Evolutionary conservation across 2,888 invertebrate genomes (phyloP).

Genomic region (Nomada goodeniana): DNA sequence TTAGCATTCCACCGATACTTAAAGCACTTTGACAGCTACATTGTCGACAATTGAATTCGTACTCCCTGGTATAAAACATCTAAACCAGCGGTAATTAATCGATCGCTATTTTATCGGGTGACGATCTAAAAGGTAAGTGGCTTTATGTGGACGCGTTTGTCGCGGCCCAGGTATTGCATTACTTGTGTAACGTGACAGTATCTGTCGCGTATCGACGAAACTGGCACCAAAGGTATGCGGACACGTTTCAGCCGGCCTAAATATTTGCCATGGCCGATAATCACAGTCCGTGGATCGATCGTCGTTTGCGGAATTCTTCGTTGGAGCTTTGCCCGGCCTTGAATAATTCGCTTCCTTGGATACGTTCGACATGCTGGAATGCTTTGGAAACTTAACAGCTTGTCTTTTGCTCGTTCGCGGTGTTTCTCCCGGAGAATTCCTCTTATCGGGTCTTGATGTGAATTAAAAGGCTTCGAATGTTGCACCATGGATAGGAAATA

Average conservation of each 20-base stretch:
- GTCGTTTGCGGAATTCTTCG: slow-evolving; percentile 58
- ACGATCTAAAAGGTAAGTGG: slow-evolving; percentile 29
- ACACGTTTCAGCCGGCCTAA: slow-evolving; percentile 68
- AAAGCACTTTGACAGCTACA: neutral
- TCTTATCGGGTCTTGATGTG: too few relatives aligned
- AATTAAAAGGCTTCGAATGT: too few relatives aligned
- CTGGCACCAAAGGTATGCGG: slow-evolving; percentile 65
- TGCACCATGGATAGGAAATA: too few relatives aligned
- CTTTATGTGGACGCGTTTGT: slow-evolving; percentile 42
- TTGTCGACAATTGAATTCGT: neutral
- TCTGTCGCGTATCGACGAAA: slow-evolving; percentile 58
- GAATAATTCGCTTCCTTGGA: slow-evolving; percentile 52
- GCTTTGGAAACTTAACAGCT: slow-evolving; percentile 20
- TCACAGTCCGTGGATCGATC: slow-evolving; percentile 53
- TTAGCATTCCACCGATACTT: neutral
- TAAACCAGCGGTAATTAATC: slow-evolving; percentile 26
- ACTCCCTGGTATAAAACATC: neutral
- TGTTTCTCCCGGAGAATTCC: neutral
- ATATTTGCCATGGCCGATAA: slow-evolving; percentile 69
- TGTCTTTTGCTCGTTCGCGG: slow-evolving; percentile 19
- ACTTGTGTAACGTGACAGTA: slow-evolving; percentile 30
- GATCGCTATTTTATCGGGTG: slow-evolving; percentile 50
- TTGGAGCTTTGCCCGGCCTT: slow-evolving; percentile 32
- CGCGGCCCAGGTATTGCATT: slow-evolving; percentile 37
- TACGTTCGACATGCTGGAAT: slow-evolving; percentile 19